Evolutionary conservation across 2,888 invertebrate species (phyloP).

Genomic region (Escarpia spicata): DNA sequence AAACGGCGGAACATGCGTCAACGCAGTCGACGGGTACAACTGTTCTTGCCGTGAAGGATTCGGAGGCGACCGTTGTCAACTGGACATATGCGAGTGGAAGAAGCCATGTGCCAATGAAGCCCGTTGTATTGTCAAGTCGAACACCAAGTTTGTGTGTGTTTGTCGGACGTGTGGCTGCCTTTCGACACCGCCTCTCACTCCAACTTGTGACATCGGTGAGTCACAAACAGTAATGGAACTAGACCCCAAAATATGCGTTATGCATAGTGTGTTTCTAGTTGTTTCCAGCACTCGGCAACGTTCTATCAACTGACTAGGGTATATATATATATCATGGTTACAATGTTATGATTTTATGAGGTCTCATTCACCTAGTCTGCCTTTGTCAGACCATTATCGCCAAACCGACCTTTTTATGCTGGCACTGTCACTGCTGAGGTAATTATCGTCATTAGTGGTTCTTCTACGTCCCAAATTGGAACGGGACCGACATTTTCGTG

Average conservation of each 20-base stretch:
- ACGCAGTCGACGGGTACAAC: neutral
- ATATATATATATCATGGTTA: no score
- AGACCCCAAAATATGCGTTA: neutral
- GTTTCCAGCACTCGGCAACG: no score
- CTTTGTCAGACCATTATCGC: no score
- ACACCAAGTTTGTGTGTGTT: neutral
- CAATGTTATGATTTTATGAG: no score
- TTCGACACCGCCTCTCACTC: neutral
- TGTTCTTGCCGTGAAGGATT: neutral
- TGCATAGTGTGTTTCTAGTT: neutral
- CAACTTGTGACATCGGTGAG: neutral
- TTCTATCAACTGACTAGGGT: no score
- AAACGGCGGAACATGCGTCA: neutral
- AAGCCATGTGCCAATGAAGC: neutral
- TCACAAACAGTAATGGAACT: neutral
- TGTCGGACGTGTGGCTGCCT: neutral
- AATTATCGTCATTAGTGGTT: no score
- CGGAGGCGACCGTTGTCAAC: neutral
- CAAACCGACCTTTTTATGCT: no score
- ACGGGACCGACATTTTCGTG: no score
- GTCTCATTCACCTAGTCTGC: no score
- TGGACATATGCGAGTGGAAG: neutral
- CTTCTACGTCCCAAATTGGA: no score
- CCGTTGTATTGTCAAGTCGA: neutral
- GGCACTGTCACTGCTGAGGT: no score